Conservation (phyloP, 2,797 vertebrate species). For the Galagoides demidoff region DNA sequence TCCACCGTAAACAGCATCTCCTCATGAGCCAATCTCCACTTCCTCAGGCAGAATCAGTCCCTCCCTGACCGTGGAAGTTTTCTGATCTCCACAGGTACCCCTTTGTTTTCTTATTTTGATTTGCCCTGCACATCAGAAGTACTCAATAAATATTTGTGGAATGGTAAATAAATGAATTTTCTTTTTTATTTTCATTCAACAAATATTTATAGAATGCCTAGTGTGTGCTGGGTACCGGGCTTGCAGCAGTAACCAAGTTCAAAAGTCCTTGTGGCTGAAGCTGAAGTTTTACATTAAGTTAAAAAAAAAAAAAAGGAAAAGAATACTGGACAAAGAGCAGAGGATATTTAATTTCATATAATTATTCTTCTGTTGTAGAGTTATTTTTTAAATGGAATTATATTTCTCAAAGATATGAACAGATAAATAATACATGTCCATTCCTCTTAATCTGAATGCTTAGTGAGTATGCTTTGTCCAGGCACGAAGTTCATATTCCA, state of each 20-base stretch:
- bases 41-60: not conserved
- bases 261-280: fast-evolving
- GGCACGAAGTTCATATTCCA: not conserved
- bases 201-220: not conserved
- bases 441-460: not conserved
- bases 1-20: not conserved
- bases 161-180: not conserved
- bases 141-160: not conserved
- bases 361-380: not conserved
- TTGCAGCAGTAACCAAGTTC: not conserved
- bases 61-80: not conserved
- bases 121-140: not conserved
- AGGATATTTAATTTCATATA: not conserved
- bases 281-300: not conserved
- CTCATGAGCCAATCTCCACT: not conserved
- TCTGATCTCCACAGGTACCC: not conserved
- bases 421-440: not conserved
- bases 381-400: not conserved
- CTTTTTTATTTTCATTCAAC: not conserved
- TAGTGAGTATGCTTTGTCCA: not conserved
- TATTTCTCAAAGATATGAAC: not conserved
- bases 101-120: not conserved
- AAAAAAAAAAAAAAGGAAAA: not conserved
- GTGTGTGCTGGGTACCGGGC: not conserved
- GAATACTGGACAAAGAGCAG: not conserved